Percentiles rank a stretch among this genome's conserved stretches.
phyloP scores from a whole-genome alignment of 1,140 invertebrate species.

The Eumaeus atala region DNA sequence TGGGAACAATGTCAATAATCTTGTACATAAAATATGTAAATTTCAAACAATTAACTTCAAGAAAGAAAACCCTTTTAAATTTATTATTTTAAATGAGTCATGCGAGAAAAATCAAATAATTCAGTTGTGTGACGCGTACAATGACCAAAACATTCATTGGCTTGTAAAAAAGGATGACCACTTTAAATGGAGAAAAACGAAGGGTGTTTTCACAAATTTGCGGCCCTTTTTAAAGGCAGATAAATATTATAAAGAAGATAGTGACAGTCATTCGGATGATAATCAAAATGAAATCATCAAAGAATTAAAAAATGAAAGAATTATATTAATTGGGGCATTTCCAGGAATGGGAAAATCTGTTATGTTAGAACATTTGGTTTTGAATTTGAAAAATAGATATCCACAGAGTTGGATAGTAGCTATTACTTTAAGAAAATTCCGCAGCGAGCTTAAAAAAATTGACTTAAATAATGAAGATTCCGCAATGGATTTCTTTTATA shows the following conservation, averaged over 20 bases:
- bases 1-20: not conserved
- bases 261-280: not conserved
- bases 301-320: constrained; percentile 6
- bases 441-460: constrained; percentile 6
- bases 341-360: constrained; percentile 16
- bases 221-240: not conserved
- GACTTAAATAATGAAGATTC: constrained; percentile 1
- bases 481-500: not conserved
- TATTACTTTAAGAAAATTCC: constrained; percentile 4
- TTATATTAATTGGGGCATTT: not conserved
- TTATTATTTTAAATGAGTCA: not conserved
- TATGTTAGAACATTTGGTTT: not conserved
- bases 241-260: constrained; percentile 2
- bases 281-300: not conserved
- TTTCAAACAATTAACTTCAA: not conserved
- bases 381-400: not conserved
- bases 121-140: not conserved
- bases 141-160: not conserved
- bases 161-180: not conserved
- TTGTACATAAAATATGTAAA: not conserved
- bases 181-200: not conserved
- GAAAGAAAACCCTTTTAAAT: not conserved
- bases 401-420: not conserved
- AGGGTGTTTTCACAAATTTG: not conserved
- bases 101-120: not conserved